A percentile compares a stretch with the other conserved stretches of the same genome.
These are phyloP conservation scores for Campylomormyrus tamandua DNA, from an alignment of 2,113 vertebrate species.

Conservation along the genomic window DNA sequence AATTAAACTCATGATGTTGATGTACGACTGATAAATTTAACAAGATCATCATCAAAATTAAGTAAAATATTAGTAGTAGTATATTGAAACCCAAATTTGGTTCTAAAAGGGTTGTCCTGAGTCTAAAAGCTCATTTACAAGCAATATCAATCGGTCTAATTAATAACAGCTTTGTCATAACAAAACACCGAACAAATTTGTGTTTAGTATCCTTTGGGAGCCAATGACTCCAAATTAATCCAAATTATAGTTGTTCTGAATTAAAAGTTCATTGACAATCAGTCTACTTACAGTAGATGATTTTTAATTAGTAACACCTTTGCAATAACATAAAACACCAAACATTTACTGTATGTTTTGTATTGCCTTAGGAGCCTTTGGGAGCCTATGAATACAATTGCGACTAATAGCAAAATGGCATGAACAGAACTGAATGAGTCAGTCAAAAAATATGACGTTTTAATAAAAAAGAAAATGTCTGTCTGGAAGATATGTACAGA, in stretches of 20 bases:
- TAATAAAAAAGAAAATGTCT: too few relatives aligned
- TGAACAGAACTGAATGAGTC: neutral
- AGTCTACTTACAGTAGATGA: neutral
- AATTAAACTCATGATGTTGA: neutral
- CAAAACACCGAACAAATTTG: too few relatives aligned
- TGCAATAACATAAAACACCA: neutral
- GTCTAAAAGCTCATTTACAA: neutral
- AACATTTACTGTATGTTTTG: neutral
- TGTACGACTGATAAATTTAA: neutral
- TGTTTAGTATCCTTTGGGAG: too few relatives aligned
- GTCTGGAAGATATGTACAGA: too few relatives aligned
- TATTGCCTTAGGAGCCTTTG: neutral
- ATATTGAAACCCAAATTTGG: neutral
- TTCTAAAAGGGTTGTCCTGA: neutral
- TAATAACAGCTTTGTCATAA: neutral
- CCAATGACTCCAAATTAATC: neutral
- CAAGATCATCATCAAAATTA: neutral
- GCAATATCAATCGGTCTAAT: neutral
- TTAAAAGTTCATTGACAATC: neutral
- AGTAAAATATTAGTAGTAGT: neutral
- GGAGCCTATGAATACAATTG: neutral
- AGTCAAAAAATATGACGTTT: neutral
- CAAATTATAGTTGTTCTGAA: neutral
- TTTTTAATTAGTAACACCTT: neutral
- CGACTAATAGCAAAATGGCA: neutral